Evolutionary conservation across 2,888 invertebrate species (phyloP), one percentile per base, ranked within the genome.

Genomic region (Iselma pallidipennis): DNA sequence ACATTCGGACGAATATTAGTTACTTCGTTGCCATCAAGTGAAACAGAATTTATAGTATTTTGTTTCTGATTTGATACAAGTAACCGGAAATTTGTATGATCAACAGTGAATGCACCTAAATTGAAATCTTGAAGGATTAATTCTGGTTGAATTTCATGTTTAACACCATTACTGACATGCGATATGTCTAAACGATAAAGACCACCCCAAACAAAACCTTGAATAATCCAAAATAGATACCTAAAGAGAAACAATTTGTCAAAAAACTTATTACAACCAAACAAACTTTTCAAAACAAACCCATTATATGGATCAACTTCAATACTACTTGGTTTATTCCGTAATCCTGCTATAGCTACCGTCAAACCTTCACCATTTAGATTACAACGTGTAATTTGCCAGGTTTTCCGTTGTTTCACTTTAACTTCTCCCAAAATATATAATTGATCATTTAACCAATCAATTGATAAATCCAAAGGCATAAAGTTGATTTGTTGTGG

Each of bases 231-330:
- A 79, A 94, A 96, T 25, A 96, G 81, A 80, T 91, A 95, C 6
- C 91, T 91, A 76, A 14, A 74, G 78, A 53, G 49, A 59, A n/a
- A 53, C n/a, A n/a, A 50, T 28, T 31, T 10, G 25, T 45, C 3
- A 23, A 48, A 3, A 55, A 1, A 29, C 2, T 29, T 29, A 12
- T 29, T 10, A 12, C 29, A 12, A 10, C 12, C 2, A 12, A 5
- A 12, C 1, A 12, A 29, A 1, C 12, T 56, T 14, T 25, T 26
- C 14, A 58, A 12, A n/a, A 56, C 83, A 82, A 81, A 91, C 87
- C 96, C 97, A 79, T 96, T 96, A 74, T 92, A 90, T 29, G 97
- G 94, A 83, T 97, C 97, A 0, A 95, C 92, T 82, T 94, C 91
- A 69, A 97, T 87, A 74, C 94, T 92, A 58, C 87, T 85, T 0